Evolutionary conservation across 2,113 vertebrate species (phyloP), one percentile per base, ranked within the genome.

Genomic region (Gymnorhina tibicen): DNA sequence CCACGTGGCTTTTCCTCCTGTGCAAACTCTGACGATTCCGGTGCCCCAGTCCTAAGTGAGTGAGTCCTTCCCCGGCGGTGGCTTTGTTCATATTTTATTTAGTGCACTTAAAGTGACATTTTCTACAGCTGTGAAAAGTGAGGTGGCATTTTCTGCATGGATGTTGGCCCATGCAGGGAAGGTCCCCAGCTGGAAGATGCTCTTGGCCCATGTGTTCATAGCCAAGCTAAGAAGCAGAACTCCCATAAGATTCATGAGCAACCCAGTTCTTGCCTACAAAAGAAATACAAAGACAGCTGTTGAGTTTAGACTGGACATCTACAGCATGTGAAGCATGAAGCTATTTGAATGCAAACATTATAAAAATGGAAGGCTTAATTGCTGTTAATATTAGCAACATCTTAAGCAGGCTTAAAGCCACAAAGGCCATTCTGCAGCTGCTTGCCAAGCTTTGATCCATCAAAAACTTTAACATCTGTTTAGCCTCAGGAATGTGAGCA

Each of bases 231-330:
- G 98, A 27, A 98, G 98, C 50, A 99, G 89, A 87, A 99, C 95
- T 1, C 99, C 99, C 98, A 99, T 98, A 91, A 99, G 97, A 95
- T 99, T 99, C 99, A 99, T 99, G 96, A 99, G 97, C 55, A 99
- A 50, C 64, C 99, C 99, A 1, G 99, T 99, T 96, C 98, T 99
- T 56, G 99, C 99, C 99, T 99, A 95, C 81, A 98, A 66, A 95
- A 97, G 94, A 90, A 90, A 97, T 74, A 91, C 91, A 95, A 76
- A 91, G 55, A 87, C 62, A 94, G 73, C 69, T 60, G 56, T 83
- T 96, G 89, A 94, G 82, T 91, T 95, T 60, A 95, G 82, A 42
- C 55, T 77, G 76, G 72, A 95, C 72, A 83, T 53, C 78, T 35
- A 91, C 91, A 92, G 75, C 68, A 87, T 68, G 68, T 64, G 94